These are phyloP conservation scores for Corticium candelabrum DNA, from an alignment of 37 sponge, comb jelly and placozoan species.

Conservation along the genomic window DNA sequence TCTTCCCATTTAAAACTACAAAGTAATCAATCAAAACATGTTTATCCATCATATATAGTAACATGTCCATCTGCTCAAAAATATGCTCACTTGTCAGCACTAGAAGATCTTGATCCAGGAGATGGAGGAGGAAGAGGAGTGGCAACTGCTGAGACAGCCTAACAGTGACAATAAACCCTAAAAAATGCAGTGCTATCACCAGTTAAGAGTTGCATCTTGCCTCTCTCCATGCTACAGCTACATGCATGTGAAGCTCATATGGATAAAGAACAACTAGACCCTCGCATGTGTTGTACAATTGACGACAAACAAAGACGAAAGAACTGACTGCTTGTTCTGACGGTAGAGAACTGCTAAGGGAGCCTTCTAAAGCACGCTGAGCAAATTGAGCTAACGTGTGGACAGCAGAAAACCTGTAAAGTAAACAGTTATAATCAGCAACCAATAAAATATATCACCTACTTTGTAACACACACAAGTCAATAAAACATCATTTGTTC, in stretches of 20 bases:
- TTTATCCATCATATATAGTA: not conserved
- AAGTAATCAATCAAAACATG: conserved; percentile 1
- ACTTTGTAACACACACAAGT: not conserved
- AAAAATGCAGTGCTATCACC: too few species aligned
- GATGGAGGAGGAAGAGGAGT: not conserved
- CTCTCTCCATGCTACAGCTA: conserved; percentile 35
- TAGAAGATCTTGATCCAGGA: not conserved
- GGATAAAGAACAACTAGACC: conserved; percentile 41
- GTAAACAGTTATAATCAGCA: too few species aligned
- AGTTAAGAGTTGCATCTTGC: conserved; percentile 20
- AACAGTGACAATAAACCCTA: not conserved
- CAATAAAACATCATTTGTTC: not conserved
- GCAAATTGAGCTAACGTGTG: conserved; percentile 31
- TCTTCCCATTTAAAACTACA: conserved; percentile 20
- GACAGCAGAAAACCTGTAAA: conserved; percentile 19
- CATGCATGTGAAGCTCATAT: conserved; percentile 45
- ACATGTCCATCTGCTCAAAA: too few species aligned
- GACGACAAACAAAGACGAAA: conserved; percentile 68
- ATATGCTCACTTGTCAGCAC: not conserved
- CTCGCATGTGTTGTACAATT: conserved; percentile 69
- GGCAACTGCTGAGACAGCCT: too few species aligned
- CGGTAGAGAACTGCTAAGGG: not conserved
- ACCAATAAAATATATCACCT: too few species aligned
- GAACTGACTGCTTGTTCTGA: conserved; percentile 24
- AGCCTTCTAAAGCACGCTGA: conserved; percentile 19